phyloP scores from a whole-genome alignment of 2,113 vertebrate genomes.

The Brachyhypopomus gauderio region DNA sequence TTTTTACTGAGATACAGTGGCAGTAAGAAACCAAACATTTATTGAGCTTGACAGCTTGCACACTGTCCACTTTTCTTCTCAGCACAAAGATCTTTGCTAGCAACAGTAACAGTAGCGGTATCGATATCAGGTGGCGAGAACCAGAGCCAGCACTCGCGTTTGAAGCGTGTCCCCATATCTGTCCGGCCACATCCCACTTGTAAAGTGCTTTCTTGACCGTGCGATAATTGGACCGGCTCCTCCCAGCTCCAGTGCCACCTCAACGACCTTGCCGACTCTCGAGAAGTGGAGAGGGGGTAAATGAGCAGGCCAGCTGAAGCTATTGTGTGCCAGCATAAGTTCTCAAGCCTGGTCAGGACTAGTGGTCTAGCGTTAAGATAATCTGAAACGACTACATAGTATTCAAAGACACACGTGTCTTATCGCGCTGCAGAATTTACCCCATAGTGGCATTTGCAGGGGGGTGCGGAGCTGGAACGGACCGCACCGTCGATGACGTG shows the following conservation, averaged over 20 bases:
- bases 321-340: conserved; percentile 5
- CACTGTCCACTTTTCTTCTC: neutral
- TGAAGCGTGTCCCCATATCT: conserved; percentile 19
- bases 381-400: neutral
- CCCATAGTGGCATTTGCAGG: neutral
- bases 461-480: neutral
- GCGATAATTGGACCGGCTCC: conserved; percentile 2
- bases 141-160: conserved; percentile 21
- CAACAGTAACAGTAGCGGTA: neutral
- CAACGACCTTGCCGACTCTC: conserved; percentile 24
- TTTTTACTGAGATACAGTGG: neutral
- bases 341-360: neutral
- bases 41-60: conserved; percentile 21
- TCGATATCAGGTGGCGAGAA: neutral
- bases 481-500: neutral
- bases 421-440: neutral
- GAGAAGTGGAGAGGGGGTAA: neutral
- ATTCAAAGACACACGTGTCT: neutral
- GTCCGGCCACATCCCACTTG: conserved; percentile 1
- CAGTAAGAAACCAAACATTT: conserved; percentile 6
- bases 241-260: conserved; percentile 1
- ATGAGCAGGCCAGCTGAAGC: neutral
- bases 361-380: neutral
- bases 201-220: conserved; percentile 7
- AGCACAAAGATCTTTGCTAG: neutral